Evolutionary conservation across 2,888 invertebrate genomes (phyloP).

Genomic region (Meloe dianella): DNA sequence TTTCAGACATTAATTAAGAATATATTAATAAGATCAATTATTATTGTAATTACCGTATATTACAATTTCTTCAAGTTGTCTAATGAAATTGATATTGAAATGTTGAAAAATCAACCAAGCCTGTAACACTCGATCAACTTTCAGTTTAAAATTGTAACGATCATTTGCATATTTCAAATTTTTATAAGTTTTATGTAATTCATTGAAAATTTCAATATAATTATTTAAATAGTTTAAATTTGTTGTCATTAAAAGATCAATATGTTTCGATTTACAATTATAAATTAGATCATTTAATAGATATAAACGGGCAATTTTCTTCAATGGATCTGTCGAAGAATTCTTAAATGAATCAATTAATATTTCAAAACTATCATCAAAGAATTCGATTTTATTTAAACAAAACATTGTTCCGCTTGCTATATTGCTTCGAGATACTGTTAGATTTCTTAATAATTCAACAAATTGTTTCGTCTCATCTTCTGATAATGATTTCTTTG

Average conservation of each 20-base stretch:
- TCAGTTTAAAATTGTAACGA: conserved; percentile 88
- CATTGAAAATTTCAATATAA: conserved; percentile 75
- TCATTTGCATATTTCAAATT: conserved; percentile 77
- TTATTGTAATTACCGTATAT: conserved; percentile 21
- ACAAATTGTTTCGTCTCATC: conserved; percentile 88
- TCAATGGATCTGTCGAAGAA: conserved; percentile 69
- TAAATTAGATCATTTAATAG: conserved; percentile 94
- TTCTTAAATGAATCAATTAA: conserved; percentile 85
- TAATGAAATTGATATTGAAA: conserved; percentile 81
- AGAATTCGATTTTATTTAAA: conserved; percentile 92
- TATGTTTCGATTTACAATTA: conserved; percentile 86
- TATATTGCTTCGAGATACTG: conserved; percentile 76
- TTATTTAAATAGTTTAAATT: conserved; percentile 65
- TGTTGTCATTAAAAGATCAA: conserved; percentile 67
- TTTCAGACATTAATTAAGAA: conserved; percentile 42
- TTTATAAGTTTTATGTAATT: conserved; percentile 71
- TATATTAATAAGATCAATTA: conserved; percentile 48
- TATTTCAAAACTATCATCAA: conserved; percentile 90
- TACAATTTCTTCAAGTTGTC: conserved; percentile 75
- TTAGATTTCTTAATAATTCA: conserved; percentile 81
- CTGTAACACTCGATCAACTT: conserved; percentile 84
- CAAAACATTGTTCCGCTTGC: conserved; percentile 98
- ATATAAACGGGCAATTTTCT: conserved; percentile 90
- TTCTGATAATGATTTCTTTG: conserved; percentile 72
- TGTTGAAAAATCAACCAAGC: conserved; percentile 97